Base-by-base conservation (phyloP, 2,113 vertebrate genomes). In the Montifringilla adamsi region DNA sequence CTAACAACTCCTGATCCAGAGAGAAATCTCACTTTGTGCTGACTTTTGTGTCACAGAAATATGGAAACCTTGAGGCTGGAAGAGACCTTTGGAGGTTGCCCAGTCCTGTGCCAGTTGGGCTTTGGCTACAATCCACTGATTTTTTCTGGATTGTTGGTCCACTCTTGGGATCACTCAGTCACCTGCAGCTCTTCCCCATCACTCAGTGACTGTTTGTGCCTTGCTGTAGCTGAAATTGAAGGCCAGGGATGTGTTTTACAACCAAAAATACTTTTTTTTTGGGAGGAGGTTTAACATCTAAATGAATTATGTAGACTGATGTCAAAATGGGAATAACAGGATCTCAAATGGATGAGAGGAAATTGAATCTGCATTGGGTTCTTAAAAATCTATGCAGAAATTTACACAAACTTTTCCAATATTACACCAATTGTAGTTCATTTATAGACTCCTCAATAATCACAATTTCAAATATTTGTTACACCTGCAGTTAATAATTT, bases 11-110 rank as follows among this genome's bases (percentile, higher is more conserved):
- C 10, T 15, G 30, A 55, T 72, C 28, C 39, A 31, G 33, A 33
- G 35, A 72, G 18, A 92, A 75, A 41, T 43, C 20, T 64, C 44
- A 17, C 30, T 87, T 75, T 21, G 9, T 37, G 47, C 17, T 7
- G 18, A 19, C 7, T 4, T 59, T 49, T 28, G 41, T 64, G 58
- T 7, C n/a, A 41, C 31, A 69, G 44, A 55, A 49, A 92, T 30
- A 2, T 1, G 33, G 67, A 56, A 47, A 37, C 0, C 0, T 19
- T 35, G 53, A 76, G 58, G 35, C 39, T 90, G 47, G 47, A 80
- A 46, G 49, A 47, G 18, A 64, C 23, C 13, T 59, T 19, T 73
- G 37, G 68, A 50, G 16, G 30, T 52, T 74, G 28, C 10, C 21
- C 27, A 28, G 46, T n/a, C 6, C 55, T 49, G 43, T 70, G 56